Evolutionary conservation across 2,888 invertebrate species (phyloP), one percentile per base, ranked within the genome.

Genomic region (Limnephilus rhombicus): DNA sequence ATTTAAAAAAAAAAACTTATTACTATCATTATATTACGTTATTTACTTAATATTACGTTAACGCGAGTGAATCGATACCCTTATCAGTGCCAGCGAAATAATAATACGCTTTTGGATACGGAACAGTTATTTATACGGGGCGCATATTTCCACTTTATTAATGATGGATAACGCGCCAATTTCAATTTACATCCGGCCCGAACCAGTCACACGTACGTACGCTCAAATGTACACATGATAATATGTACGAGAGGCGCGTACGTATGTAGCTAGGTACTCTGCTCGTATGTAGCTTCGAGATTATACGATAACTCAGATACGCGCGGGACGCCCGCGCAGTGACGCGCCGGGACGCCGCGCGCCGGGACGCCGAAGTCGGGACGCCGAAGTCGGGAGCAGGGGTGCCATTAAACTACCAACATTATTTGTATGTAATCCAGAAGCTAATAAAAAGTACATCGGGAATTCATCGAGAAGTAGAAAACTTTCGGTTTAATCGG

Each of bases 81-180:
- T 68, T 68, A 68, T 68, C 68, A 68, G 2, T n/a, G 68, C 24
- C 9, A n/a, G 24, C 7, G 68, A n/a, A 68, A 68, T 68, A 68
- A 68, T 68, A 68, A 68, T 24, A 68, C 24, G 68, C 68, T 68
- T 68, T 68, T 68, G 24, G 68, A 68, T n/a, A 68, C 24, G 68
- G 24, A 68, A 68, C 68, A n/a, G 68, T 68, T 68, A 68, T 68
- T 68, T 68, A 68, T 68, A 68, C 53, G 18, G 53, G 53, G 53
- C 53, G 53, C 53, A 68, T 53, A 53, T 68, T 68, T 68, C 53
- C 53, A 68, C 53, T 68, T 68, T 68, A 68, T 68, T 68, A 68
- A 68, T 68, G 68, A 68, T 68, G n/a, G 68, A 68, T 68, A 68
- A 68, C 68, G 68, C 68, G 68, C 68, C 68, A 68, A 68, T 68